Evolutionary conservation across 2,888 invertebrate genomes (phyloP).

Genomic region (Lathronympha strigana): DNA sequence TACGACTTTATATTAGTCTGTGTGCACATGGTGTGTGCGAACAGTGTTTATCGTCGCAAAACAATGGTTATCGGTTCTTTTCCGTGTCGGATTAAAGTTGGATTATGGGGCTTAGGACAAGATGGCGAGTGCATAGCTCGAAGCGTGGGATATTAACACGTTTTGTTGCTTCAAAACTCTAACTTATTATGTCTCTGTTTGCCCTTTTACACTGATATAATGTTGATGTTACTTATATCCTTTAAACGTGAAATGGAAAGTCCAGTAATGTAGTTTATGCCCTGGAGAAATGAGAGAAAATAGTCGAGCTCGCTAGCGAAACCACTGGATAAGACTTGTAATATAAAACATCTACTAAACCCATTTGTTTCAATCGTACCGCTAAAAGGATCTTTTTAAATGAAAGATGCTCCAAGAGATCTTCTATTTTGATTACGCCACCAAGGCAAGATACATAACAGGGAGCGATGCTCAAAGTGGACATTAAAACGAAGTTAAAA

Average conservation of each 20-base stretch:
- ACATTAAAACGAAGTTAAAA: conserved; percentile 27
- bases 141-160: conserved; percentile 26
- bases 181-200: neutral
- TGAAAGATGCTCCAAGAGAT: neutral
- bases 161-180: neutral
- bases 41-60: conserved; percentile 67
- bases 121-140: conserved; percentile 47
- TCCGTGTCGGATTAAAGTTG: conserved; percentile 76
- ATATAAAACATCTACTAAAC: neutral
- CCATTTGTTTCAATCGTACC: conserved; percentile 6
- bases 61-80: conserved; percentile 77
- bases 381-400: conserved; percentile 4
- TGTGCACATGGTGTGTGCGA: conserved; percentile 66
- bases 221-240: neutral
- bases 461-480: conserved; percentile 14
- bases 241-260: neutral
- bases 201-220: neutral
- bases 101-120: conserved; percentile 70
- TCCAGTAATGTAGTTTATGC: neutral
- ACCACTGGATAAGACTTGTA: neutral
- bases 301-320: neutral
- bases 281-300: neutral
- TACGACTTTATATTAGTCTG: conserved; percentile 32
- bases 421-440: conserved; percentile 12
- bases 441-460: conserved; percentile 9